Evolutionary conservation across 2,113 vertebrate genomes (phyloP), one percentile per base, ranked within the genome.

Genomic region (Chascanopsetta lugubris): DNA sequence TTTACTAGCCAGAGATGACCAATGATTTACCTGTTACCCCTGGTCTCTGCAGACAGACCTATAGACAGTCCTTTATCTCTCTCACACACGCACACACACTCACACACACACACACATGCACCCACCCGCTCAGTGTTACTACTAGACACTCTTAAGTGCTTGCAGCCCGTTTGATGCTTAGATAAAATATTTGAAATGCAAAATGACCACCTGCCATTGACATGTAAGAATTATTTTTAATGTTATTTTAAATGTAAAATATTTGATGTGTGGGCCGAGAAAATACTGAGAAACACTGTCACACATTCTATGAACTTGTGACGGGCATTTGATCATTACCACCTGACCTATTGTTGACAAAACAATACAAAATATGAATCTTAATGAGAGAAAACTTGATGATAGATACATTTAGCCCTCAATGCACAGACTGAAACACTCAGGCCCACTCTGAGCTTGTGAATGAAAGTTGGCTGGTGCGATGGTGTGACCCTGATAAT

Each of bases 21-120:
- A 96, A 94, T 96, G 94, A 97, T 96, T 96, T 96, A 96, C 95
- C 94, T 92, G 93, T 92, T 94, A 92, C 93, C 93, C 94, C 77
- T 86, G 71, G n/a, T 61, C 67, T 68, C 12, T 74, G 56, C 58
- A 57, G 5, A 71, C 8, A 30, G 53, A 63, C 58, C 50, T 66
- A 47, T 61, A 77, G 76, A 75, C 40, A 22, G 48, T 67, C 62
- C 53, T 47, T n/a, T 49, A 51, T 40, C 20, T 27, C 46, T 43
- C 49, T 34, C 22, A 48, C 26, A 24, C 61, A 38, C 17, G 10
- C 18, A 27, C 51, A 38, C 15, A 8, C 21, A 55, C 54, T 50
- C 55, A 9, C 26, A n/a, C n/a, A n/a, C n/a, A 8, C 26, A 51
- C n/a, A 40, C 27, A 32, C 60, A 61, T 26, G 17, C 21, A 71